Conservation (phyloP, 2,113 vertebrate genomes). For the Emydocephalus ijimae region DNA sequence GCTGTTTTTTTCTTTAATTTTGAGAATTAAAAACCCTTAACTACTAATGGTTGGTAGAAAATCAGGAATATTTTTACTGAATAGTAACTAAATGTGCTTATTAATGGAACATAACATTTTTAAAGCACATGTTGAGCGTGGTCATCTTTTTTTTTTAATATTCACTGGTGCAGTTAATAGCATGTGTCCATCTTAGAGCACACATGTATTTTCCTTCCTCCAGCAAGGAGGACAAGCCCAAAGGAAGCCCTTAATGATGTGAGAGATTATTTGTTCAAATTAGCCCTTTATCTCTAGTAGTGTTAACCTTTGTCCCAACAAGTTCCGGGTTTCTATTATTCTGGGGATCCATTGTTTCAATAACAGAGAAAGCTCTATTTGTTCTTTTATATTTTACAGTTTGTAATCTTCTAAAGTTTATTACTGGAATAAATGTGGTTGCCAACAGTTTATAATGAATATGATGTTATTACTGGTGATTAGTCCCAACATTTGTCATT, state of each 20-base stretch:
- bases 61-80: not conserved
- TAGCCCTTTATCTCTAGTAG: not conserved
- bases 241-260: slow-evolving; percentile 8
- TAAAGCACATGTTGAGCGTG: not conserved
- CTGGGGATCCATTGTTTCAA: not conserved
- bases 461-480: slow-evolving; percentile 2
- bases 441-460: slow-evolving; percentile 5
- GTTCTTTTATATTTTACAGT: not conserved
- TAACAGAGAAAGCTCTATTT: not conserved
- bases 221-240: not conserved
- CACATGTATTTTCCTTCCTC: not conserved
- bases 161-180: not conserved
- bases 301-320: not conserved
- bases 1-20: not conserved
- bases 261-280: rapidly evolving
- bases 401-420: rapidly evolving
- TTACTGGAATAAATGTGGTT: slow-evolving; percentile 13
- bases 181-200: not conserved
- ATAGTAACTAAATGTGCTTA: not conserved
- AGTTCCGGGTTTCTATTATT: not conserved
- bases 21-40: not conserved
- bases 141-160: not conserved
- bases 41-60: not conserved
- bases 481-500: not conserved
- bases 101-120: not conserved